These are phyloP conservation scores for Malthinus seriepunctatus DNA, from an alignment of 2,888 invertebrate genomes.

Conservation along the genomic window DNA sequence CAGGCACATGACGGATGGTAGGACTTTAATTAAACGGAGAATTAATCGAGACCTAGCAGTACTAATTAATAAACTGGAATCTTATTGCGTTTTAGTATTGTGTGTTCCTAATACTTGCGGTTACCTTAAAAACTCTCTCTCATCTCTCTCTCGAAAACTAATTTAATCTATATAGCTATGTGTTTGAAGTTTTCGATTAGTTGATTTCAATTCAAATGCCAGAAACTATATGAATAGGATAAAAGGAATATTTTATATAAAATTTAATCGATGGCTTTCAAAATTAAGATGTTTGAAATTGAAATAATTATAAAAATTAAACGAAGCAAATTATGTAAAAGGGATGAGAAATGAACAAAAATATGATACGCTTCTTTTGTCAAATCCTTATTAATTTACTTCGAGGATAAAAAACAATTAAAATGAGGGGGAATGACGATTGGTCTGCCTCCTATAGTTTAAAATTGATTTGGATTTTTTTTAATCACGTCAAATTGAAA, in stretches of 20 bases:
- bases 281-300: no score
- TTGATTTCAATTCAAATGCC: not conserved
- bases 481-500: no score
- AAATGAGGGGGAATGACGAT: no score
- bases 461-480: no score
- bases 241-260: not conserved
- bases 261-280: not conserved
- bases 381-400: no score
- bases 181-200: conserved; percentile 7
- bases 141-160: conserved; percentile 13
- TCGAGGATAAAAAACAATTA: no score
- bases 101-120: conserved; percentile 27
- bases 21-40: conserved; percentile 49
- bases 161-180: conserved; percentile 20
- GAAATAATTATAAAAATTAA: no score
- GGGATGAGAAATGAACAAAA: no score
- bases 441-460: no score
- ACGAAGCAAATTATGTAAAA: no score
- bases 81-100: conserved; percentile 36
- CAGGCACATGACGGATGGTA: conserved; percentile 47
- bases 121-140: conserved; percentile 18
- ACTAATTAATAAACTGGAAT: conserved; percentile 50
- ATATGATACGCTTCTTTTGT: no score
- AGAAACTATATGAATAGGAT: conserved; percentile 1
- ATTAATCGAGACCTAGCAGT: conserved; percentile 47